Base-by-base conservation (phyloP, 2,888 invertebrate genomes). In the Cheilosia vulpina region DNA sequence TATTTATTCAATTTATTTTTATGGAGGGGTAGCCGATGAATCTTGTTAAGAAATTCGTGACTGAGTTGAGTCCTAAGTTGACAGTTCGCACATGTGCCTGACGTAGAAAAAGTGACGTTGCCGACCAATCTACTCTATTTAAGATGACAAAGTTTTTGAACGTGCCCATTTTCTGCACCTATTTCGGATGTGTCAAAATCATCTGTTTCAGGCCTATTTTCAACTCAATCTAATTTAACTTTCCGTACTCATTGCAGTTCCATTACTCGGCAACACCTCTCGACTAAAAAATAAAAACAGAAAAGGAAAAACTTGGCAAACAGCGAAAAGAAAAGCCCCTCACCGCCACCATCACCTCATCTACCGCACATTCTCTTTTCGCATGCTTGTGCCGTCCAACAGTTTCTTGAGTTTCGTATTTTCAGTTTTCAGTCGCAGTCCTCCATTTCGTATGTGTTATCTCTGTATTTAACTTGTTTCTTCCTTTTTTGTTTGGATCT, bases 361-460 rank as follows among this genome's bases (percentile, higher is more conserved):
- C 15, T 0, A 6, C 27, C 7, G 6, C 27, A 34, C 17, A 38
- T 31, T 45, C 50, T 50, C 50, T 47, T 17, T 24, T 52, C 5
- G 13, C 13, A 15, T 52, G 13, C 31, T 77, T 63, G 63, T 58
- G 73, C 38, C 58, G 47, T 38, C 57, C 43, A 55, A 45, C 31
- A 38, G 57, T 68, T 75, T 80, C 65, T 71, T 72, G 47, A 38
- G 63, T 68, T 75, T 80, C 65, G 66, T 77, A 60, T 69, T 66
- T 69, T 69, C 50, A 41, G 27, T 55, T 38, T 50, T 66, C 38
- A 13, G 38, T 38, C 38, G 27, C 62, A 31, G 63, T 62, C 68
- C 65, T 72, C 80, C 85, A 81, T 81, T 85, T 81, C 81, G 81
- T 72, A 76, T 76, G 71, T 80, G 76, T 57, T 85, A 81, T 85